Conservation (phyloP, 2,888 invertebrate species). For the Xestia rhomboidea region DNA sequence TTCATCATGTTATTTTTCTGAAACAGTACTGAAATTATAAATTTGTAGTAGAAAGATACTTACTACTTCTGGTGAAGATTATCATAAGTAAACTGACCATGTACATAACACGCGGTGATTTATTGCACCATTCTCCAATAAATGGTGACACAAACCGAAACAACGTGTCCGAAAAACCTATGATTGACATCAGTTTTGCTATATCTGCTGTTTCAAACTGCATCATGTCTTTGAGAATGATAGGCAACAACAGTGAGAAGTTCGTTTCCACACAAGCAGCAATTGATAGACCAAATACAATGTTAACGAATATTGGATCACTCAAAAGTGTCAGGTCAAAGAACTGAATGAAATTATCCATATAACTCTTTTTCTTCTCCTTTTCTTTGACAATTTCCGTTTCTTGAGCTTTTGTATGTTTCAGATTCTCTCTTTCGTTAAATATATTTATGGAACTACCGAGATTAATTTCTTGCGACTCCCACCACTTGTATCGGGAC, state of each 20-base stretch:
- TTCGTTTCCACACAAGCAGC: slow-evolving; percentile 93
- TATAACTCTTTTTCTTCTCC: slow-evolving; percentile 69
- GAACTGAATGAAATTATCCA: slow-evolving; percentile 85
- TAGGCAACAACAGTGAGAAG: slow-evolving; percentile 92
- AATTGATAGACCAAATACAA: slow-evolving; percentile 92
- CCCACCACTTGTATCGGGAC: slow-evolving; percentile 89
- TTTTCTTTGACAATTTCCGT: slow-evolving; percentile 63
- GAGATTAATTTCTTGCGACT: slow-evolving; percentile 90
- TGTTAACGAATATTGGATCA: slow-evolving; percentile 92
- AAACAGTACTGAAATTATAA: neutral
- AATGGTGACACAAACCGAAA: slow-evolving; percentile 92
- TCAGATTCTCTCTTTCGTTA: slow-evolving; percentile 77
- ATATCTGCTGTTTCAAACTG: slow-evolving; percentile 90
- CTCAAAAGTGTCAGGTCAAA: slow-evolving; percentile 92
- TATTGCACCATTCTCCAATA: slow-evolving; percentile 92
- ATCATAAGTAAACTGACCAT: slow-evolving; percentile 91
- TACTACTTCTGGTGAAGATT: slow-evolving; percentile 91
- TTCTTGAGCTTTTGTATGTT: slow-evolving; percentile 70
- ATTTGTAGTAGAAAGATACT: slow-evolving; percentile 76
- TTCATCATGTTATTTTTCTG: slow-evolving; percentile 9
- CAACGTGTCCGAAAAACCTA: slow-evolving; percentile 91
- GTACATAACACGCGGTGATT: slow-evolving; percentile 92
- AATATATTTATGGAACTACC: slow-evolving; percentile 92
- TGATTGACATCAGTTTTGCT: slow-evolving; percentile 91
- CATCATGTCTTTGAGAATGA: slow-evolving; percentile 92